Evolutionary conservation across 2,113 vertebrate species (phyloP).

Genomic region (Daphoenositta chrysoptera): DNA sequence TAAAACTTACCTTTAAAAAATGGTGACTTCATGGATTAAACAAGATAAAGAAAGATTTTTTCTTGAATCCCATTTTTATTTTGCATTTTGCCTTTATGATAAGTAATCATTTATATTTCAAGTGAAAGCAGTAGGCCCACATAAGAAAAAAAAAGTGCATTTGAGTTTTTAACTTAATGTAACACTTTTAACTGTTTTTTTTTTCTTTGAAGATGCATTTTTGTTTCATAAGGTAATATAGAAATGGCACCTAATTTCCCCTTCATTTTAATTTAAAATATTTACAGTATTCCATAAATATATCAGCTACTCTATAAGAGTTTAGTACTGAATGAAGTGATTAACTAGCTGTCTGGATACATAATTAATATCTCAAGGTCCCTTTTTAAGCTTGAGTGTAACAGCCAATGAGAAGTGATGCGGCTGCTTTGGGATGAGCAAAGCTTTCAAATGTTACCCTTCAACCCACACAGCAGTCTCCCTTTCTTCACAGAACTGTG

Average conservation of each 20-base stretch:
- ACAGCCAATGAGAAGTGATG: background rate
- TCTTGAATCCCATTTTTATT: background rate
- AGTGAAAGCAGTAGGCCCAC: background rate
- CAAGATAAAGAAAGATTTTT: background rate
- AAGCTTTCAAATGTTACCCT: conserved; percentile 25
- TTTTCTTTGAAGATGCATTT: background rate
- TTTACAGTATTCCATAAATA: background rate
- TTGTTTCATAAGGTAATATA: background rate
- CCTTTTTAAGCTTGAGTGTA: background rate
- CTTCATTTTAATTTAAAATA: background rate
- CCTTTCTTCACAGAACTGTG: conserved; percentile 3
- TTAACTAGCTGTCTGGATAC: background rate
- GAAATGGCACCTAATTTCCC: background rate
- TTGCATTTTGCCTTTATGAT: background rate
- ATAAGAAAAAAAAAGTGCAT: background rate
- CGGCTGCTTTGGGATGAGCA: background rate
- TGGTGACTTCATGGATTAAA: background rate
- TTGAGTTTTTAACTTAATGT: background rate
- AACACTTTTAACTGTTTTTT: background rate
- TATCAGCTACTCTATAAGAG: background rate
- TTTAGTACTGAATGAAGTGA: background rate
- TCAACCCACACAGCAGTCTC: conserved; percentile 33
- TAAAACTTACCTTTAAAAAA: background rate
- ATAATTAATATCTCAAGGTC: background rate
- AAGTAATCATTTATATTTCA: background rate